phyloP scores from a whole-genome alignment of 1,140 invertebrate genomes.

The Anoplolepis gracilipes region DNA sequence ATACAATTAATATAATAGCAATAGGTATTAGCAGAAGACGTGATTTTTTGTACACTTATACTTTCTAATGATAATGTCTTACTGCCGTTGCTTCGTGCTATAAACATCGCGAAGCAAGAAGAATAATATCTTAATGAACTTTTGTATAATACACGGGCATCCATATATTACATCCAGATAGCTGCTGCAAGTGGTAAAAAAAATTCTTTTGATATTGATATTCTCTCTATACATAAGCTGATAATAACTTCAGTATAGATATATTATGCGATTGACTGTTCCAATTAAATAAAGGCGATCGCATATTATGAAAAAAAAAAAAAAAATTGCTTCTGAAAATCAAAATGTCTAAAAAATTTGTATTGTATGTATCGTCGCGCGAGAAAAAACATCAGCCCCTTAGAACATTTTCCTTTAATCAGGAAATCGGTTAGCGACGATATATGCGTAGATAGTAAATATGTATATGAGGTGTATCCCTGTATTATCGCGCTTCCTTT shows the following conservation, averaged over 20 bases:
- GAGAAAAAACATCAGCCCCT: not conserved
- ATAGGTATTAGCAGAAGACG: slow-evolving; percentile 54
- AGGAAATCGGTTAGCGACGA: not conserved
- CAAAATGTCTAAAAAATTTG: slow-evolving; percentile 32
- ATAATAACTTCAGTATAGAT: slow-evolving; percentile 50
- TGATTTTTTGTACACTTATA: slow-evolving; percentile 69
- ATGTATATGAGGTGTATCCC: slow-evolving; percentile 16
- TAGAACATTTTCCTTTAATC: slow-evolving; percentile 42
- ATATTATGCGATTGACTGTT: slow-evolving; percentile 20
- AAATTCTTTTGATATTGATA: slow-evolving; percentile 62
- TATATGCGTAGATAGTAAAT: slow-evolving; percentile 37
- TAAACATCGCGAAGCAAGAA: slow-evolving; percentile 51
- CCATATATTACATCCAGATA: slow-evolving; percentile 47
- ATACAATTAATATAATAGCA: slow-evolving; percentile 64
- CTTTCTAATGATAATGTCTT: slow-evolving; percentile 63
- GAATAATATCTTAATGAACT: slow-evolving; percentile 64
- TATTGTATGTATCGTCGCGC: not conserved
- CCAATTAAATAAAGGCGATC: slow-evolving; percentile 42
- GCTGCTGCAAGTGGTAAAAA: slow-evolving; percentile 14
- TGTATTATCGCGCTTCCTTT: slow-evolving; percentile 45
- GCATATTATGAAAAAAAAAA: not conserved
- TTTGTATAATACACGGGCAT: slow-evolving; percentile 69
- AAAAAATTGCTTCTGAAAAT: slow-evolving; percentile 30
- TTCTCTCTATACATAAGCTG: slow-evolving; percentile 29
- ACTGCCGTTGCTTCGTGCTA: slow-evolving; percentile 65